These are phyloP conservation scores for Falcaria lacertinaria DNA, from an alignment of 2,888 invertebrate species.

Conservation along the genomic window DNA sequence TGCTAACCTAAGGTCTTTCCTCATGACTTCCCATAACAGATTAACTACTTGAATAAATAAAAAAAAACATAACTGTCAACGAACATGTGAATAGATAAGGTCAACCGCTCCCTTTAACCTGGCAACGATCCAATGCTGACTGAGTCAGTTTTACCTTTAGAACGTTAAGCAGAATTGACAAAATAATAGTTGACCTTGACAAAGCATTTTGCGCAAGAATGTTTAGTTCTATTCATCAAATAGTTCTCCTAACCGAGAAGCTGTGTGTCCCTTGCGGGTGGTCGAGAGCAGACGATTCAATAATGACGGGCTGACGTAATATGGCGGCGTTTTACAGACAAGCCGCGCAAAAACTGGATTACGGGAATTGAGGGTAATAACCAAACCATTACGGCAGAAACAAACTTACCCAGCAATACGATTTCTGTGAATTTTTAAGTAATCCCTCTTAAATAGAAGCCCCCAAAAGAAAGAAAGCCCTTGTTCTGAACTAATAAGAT, in stretches of 20 bases:
- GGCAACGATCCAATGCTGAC: too few species aligned
- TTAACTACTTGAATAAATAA: too few species aligned
- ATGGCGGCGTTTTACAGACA: conserved; percentile 44
- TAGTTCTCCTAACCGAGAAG: conserved; percentile 39
- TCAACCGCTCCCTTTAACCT: too few species aligned
- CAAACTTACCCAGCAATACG: conserved; percentile 19
- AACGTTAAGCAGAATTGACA: too few species aligned
- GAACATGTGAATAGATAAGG: too few species aligned
- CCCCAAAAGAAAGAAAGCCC: conserved; percentile 42
- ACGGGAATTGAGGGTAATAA: conserved; percentile 51
- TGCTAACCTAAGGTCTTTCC: too few species aligned
- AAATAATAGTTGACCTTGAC: not conserved
- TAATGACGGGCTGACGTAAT: conserved; percentile 61
- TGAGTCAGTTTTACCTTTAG: too few species aligned
- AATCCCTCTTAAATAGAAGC: conserved; percentile 39
- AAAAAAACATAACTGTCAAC: too few species aligned
- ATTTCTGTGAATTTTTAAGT: conserved; percentile 47
- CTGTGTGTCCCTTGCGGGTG: conserved; percentile 64
- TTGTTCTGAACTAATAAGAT: conserved; percentile 22
- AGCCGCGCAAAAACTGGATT: conserved; percentile 55
- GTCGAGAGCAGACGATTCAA: conserved; percentile 61
- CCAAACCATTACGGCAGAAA: conserved; percentile 41
- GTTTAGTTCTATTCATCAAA: conserved; percentile 8
- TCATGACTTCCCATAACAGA: too few species aligned
- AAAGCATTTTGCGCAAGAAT: conserved; percentile 7